A percentile compares a stretch with the other conserved stretches of the same genome.
phyloP scores from a whole-genome alignment of 2,888 invertebrate genomes.

The Linyphia triangularis region DNA sequence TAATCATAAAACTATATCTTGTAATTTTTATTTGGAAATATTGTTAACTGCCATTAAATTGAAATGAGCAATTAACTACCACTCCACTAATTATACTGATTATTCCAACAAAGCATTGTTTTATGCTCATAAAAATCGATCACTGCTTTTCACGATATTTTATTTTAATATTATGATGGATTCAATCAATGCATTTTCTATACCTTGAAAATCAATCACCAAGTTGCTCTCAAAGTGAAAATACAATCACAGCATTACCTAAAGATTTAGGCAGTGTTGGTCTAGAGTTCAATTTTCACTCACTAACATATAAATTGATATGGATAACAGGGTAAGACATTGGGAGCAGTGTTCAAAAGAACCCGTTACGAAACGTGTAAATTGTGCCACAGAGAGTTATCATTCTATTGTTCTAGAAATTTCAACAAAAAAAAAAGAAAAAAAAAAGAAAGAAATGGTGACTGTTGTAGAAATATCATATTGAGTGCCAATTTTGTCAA shows the following conservation, averaged over 20 bases:
- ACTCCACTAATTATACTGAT: too few relatives aligned
- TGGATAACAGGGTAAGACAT: background rate
- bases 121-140: too few relatives aligned
- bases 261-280: background rate
- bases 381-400: conserved; percentile 38
- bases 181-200: background rate
- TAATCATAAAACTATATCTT: too few relatives aligned
- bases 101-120: too few relatives aligned
- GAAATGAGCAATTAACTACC: too few relatives aligned
- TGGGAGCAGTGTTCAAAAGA: background rate
- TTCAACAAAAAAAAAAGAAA: too few relatives aligned
- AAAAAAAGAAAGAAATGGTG: conserved; percentile 33
- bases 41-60: too few relatives aligned
- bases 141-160: too few relatives aligned
- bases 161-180: too few relatives aligned
- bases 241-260: background rate
- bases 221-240: background rate
- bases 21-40: too few relatives aligned
- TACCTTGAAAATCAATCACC: background rate
- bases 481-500: conserved; percentile 75
- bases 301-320: background rate
- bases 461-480: conserved; percentile 72
- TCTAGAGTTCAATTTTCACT: background rate
- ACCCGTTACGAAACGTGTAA: conserved; percentile 39
- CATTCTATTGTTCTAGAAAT: conserved; percentile 46